These are phyloP conservation scores for Dastarcus helophoroides DNA, from an alignment of 2,888 invertebrate species.

Conservation along the genomic window DNA sequence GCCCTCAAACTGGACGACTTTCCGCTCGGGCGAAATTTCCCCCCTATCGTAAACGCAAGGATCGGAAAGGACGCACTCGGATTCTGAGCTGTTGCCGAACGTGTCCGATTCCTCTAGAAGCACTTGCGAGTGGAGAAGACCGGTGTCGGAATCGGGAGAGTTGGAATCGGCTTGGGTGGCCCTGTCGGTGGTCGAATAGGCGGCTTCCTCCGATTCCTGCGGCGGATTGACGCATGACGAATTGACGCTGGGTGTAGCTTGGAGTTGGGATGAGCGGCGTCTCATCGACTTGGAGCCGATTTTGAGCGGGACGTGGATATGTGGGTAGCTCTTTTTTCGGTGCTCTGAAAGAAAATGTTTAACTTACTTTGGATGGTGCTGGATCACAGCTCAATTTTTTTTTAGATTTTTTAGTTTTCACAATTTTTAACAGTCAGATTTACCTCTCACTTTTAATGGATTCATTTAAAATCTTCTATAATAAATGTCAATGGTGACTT, in stretches of 20 bases:
- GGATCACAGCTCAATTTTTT: no score
- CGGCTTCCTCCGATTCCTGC: not conserved
- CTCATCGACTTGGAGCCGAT: constrained; percentile 46
- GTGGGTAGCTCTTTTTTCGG: constrained; percentile 51
- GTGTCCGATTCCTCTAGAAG: constrained; percentile 27
- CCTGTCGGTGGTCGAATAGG: not conserved
- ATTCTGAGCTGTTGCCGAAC: constrained; percentile 29
- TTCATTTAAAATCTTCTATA: no score
- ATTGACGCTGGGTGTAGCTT: constrained; percentile 12
- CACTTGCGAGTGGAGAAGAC: constrained; percentile 18
- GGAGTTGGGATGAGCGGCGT: constrained; percentile 31
- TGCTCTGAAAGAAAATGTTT: constrained; percentile 46
- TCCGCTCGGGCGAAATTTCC: constrained; percentile 32
- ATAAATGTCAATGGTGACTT: no score
- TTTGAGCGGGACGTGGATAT: constrained; percentile 50
- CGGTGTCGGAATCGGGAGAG: constrained; percentile 11
- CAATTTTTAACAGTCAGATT: no score
- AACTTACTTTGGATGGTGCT: no score
- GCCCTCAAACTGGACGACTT: constrained; percentile 38
- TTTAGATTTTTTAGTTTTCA: no score
- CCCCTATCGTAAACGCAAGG: constrained; percentile 28
- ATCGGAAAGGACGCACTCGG: constrained; percentile 35
- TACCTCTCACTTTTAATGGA: no score
- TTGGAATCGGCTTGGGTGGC: constrained; percentile 10
- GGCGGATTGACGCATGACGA: constrained; percentile 1